These are phyloP conservation scores for Aelia acuminata DNA, from an alignment of 2,888 invertebrate genomes.

Conservation along the genomic window DNA sequence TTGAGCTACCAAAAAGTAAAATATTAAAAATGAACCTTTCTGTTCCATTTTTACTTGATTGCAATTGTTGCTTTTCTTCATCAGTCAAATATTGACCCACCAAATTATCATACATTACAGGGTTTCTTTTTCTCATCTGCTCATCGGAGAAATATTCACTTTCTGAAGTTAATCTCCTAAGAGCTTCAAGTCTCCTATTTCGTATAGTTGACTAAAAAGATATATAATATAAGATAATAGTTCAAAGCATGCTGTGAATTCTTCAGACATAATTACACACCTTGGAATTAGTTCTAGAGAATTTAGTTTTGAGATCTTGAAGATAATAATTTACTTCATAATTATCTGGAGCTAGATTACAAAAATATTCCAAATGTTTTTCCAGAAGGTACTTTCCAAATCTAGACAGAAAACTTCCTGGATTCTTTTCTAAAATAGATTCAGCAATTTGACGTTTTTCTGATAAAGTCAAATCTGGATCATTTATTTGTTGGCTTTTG, in stretches of 20 bases:
- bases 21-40: conserved; percentile 11
- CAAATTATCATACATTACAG: conserved; percentile 89
- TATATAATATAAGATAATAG: not conserved
- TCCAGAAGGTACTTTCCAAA: conserved; percentile 81
- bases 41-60: not conserved
- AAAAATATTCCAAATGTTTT: conserved; percentile 81
- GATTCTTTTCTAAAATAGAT: conserved; percentile 77
- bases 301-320: conserved; percentile 74
- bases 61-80: conserved; percentile 75
- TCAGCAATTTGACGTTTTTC: conserved; percentile 82
- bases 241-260: not conserved
- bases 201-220: conserved; percentile 73
- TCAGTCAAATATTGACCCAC: conserved; percentile 88
- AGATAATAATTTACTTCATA: conserved; percentile 78
- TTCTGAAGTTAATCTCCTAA: conserved; percentile 80
- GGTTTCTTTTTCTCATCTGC: conserved; percentile 94
- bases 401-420: conserved; percentile 80
- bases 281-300: conserved; percentile 70
- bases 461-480: conserved; percentile 78
- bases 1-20: too few relatives aligned
- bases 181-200: conserved; percentile 87
- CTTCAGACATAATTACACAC: conserved; percentile 49
- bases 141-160: conserved; percentile 89
- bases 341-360: conserved; percentile 69
- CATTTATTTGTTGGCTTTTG: conserved; percentile 86